Conservation (phyloP, 2,113 vertebrate species). For the Pterocles orientalis region DNA sequence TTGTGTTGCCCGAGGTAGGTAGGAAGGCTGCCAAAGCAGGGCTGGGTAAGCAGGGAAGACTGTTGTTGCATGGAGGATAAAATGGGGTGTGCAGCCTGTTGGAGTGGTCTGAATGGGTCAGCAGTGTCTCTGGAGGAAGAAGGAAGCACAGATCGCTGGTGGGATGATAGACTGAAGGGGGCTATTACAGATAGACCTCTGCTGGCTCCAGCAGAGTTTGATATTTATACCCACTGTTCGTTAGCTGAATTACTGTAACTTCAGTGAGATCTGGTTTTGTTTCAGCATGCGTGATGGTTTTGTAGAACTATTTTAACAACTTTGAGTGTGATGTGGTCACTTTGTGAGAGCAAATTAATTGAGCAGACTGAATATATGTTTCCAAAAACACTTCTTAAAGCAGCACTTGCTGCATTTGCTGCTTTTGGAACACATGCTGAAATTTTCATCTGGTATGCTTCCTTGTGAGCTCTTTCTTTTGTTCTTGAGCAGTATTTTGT, state of each 20-base stretch:
- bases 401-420: not conserved
- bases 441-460: not conserved
- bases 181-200: not conserved
- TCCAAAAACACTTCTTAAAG: not conserved
- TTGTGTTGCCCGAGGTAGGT: not conserved
- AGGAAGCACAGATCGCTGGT: not conserved
- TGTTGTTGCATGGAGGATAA: not conserved
- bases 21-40: not conserved
- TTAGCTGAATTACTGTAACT: not conserved
- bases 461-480: not conserved
- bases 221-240: not conserved
- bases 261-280: not conserved
- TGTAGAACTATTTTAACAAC: not conserved
- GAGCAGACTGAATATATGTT: not conserved
- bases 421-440: not conserved
- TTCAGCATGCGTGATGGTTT: not conserved
- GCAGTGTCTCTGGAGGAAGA: not conserved
- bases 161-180: not conserved
- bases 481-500: not conserved
- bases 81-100: not conserved
- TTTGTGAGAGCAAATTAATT: not conserved
- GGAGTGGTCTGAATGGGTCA: not conserved
- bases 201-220: not conserved
- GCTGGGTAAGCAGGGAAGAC: not conserved
- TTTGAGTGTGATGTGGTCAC: not conserved